Evolutionary conservation across 2,888 invertebrate genomes (phyloP).

Genomic region (Helleia helle): DNA sequence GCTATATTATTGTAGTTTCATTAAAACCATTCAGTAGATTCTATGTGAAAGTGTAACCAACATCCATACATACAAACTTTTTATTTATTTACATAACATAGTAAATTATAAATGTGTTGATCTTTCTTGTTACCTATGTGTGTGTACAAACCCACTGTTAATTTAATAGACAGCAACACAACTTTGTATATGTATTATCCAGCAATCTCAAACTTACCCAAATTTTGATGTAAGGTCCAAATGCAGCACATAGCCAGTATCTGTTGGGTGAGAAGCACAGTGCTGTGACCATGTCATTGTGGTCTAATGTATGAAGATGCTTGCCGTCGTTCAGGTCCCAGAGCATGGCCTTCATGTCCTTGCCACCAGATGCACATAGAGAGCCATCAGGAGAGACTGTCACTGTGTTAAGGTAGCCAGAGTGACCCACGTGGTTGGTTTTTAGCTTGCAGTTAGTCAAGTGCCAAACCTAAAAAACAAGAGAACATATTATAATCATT

Average conservation of each 20-base stretch:
- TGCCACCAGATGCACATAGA: conserved; percentile 98
- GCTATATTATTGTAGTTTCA: too few species aligned
- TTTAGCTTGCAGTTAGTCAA: conserved; percentile 98
- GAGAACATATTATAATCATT: neutral
- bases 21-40: too few species aligned
- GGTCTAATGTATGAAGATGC: conserved; percentile 98
- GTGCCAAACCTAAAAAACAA: conserved; percentile 89
- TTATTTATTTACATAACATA: too few species aligned
- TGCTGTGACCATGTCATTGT: conserved; percentile 98
- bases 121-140: too few species aligned
- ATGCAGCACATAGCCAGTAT: conserved; percentile 99
- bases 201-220: conserved; percentile 80
- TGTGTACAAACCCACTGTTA: too few species aligned
- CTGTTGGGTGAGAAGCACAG: conserved; percentile 99
- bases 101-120: too few species aligned
- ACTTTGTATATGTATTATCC: neutral
- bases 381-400: conserved; percentile 99
- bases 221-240: conserved; percentile 98
- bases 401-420: conserved; percentile 97
- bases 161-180: too few species aligned
- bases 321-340: conserved; percentile 99
- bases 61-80: too few species aligned
- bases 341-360: conserved; percentile 99
- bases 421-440: conserved; percentile 98
- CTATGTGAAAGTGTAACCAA: too few species aligned